These are phyloP conservation scores for Rotaria sp. DNA, from an alignment of 2,888 invertebrate species.

Conservation along the genomic window DNA sequence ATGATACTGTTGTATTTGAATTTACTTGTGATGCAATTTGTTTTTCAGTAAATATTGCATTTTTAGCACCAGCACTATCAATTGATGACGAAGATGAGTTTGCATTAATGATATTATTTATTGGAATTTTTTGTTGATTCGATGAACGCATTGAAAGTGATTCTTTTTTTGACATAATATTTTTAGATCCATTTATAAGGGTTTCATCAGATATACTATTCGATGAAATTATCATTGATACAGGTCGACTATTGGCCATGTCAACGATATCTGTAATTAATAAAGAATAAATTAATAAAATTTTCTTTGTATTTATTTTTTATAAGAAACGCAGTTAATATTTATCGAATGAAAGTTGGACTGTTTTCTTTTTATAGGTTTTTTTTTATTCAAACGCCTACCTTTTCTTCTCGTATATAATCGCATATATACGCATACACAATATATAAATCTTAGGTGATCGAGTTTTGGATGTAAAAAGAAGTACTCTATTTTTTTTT, in stretches of 20 bases:
- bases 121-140: not conserved
- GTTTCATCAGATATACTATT: not conserved
- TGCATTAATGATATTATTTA: not conserved
- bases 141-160: not conserved
- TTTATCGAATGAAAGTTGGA: too few relatives aligned
- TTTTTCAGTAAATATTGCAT: not conserved
- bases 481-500: not conserved
- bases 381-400: too few relatives aligned
- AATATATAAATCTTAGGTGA: not conserved
- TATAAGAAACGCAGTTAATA: too few relatives aligned
- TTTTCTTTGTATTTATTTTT: too few relatives aligned
- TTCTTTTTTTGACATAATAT: not conserved
- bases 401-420: too few relatives aligned
- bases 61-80: conserved; percentile 6
- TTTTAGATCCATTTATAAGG: not conserved
- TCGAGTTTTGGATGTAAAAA: not conserved
- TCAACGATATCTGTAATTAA: not conserved
- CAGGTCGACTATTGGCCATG: conserved; percentile 8
- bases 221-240: not conserved
- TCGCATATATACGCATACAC: too few relatives aligned
- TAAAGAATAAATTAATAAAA: too few relatives aligned
- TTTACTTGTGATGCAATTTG: not conserved
- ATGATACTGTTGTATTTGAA: not conserved
- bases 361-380: too few relatives aligned
- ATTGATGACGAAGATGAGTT: conserved; percentile 3